These are phyloP conservation scores for Aix galericulata DNA, from an alignment of 2,113 vertebrate species.

Conservation along the genomic window DNA sequence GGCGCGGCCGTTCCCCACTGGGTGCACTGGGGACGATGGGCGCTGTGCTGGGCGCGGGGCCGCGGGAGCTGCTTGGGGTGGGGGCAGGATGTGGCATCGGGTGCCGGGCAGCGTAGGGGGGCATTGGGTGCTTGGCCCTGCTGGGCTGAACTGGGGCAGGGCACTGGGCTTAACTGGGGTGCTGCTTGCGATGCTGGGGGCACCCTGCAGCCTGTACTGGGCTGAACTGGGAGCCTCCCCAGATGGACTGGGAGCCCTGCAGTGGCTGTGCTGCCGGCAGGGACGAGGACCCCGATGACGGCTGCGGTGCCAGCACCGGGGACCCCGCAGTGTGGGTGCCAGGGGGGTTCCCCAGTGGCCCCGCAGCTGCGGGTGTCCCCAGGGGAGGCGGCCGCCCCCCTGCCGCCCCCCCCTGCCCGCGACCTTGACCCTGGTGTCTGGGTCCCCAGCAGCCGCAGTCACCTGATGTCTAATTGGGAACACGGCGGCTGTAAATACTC, in stretches of 20 bases:
- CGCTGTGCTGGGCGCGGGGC: background rate
- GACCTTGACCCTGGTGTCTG: conserved; percentile 68
- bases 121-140: accelerated
- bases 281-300: background rate
- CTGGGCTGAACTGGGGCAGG: background rate
- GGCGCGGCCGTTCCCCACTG: accelerated
- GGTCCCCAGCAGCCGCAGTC: conserved; percentile 70
- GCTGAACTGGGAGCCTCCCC: background rate
- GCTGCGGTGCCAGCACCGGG: accelerated
- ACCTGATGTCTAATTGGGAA: conserved; percentile 75
- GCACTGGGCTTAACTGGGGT: background rate
- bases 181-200: background rate
- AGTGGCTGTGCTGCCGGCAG: accelerated
- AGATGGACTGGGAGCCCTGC: background rate
- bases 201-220: background rate
- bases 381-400: background rate
- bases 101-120: background rate
- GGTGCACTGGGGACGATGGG: accelerated
- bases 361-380: background rate
- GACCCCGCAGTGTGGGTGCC: background rate
- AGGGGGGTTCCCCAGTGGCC: background rate
- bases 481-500: conserved; percentile 74
- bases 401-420: background rate
- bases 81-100: background rate
- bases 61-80: accelerated